These are phyloP conservation scores for Blastobasis lacticolella DNA, from an alignment of 2,888 invertebrate species.

Conservation along the genomic window DNA sequence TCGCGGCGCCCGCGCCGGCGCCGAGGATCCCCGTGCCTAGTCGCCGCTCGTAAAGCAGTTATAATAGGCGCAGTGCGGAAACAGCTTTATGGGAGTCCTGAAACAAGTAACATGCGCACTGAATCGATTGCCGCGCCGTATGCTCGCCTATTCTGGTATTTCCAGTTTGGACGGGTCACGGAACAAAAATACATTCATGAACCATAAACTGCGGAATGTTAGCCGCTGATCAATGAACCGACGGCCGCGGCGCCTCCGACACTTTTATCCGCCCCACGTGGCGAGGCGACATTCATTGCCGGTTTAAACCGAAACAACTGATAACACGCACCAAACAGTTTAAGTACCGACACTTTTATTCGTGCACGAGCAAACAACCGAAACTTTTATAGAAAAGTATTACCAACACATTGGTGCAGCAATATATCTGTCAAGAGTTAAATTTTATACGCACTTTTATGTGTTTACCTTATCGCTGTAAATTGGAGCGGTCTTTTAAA, in stretches of 20 bases:
- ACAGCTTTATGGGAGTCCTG: constrained; percentile 57
- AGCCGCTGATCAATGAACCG: constrained; percentile 38
- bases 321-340: too few species aligned
- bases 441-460: constrained; percentile 3
- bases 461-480: constrained; percentile 8
- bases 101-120: constrained; percentile 58
- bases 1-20: constrained; percentile 6
- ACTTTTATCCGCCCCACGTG: constrained; percentile 8
- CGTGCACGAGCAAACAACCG: too few species aligned
- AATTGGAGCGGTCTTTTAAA: constrained; percentile 4
- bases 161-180: constrained; percentile 38
- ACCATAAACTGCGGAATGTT: constrained; percentile 42
- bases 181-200: constrained; percentile 51
- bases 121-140: constrained; percentile 60
- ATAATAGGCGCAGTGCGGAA: constrained; percentile 66
- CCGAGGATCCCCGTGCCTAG: too few species aligned
- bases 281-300: background rate
- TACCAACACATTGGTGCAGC: background rate
- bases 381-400: too few species aligned
- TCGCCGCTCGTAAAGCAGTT: constrained; percentile 21
- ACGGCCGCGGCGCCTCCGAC: constrained; percentile 15
- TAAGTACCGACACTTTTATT: background rate
- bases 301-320: background rate
- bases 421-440: constrained; percentile 3
- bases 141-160: constrained; percentile 45